Evolutionary conservation across 2,888 invertebrate species (phyloP), one percentile per base, ranked within the genome.

Genomic region (Anorthoa munda): DNA sequence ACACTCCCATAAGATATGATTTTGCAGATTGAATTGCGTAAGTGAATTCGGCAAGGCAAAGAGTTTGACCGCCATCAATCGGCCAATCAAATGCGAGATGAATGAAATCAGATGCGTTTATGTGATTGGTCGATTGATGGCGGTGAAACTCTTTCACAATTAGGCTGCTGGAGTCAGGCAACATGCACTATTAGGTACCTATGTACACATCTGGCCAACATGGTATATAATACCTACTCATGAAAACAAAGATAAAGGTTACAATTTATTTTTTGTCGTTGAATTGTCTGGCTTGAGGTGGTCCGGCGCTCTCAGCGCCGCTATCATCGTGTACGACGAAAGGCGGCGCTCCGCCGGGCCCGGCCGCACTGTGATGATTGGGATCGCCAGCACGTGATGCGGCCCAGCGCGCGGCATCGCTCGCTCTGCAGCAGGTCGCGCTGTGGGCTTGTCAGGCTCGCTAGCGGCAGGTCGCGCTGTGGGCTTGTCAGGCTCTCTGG

Each of bases 331-430:
- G 26, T 45, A 21, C 15, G 21, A 9, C 15, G 60, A 15, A 0
- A 26, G 18, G 1, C 61, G 74, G 39, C 26, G 23, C n/a, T 39
- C 58, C 21, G 21, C 13, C 17, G 31, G 21, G 26, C 15, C 17
- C 15, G n/a, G 7, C 4, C 21, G 46, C 55, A 48, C 2, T 21
- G 26, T 59, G 15, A 79, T 48, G 18, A 79, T n/a, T 4, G 79
- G 79, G 21, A 79, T 55, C 5, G 55, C 39, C 50, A 80, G 48
- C 31, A 70, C 66, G 26, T 21, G 51, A 4, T 11, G n/a, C 39
- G 39, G 39, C 39, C 9, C 39, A 39, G 9, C 39, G 7, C 39
- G 39, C 9, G 39, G 9, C 39, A 7, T 39, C 39, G 9, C 39
- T 39, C 39, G 39, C 39, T 39, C 39, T 39, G 39, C 5, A 9